Base-by-base conservation (phyloP, 2,888 invertebrate species). In the Leucophenga maculata region DNA sequence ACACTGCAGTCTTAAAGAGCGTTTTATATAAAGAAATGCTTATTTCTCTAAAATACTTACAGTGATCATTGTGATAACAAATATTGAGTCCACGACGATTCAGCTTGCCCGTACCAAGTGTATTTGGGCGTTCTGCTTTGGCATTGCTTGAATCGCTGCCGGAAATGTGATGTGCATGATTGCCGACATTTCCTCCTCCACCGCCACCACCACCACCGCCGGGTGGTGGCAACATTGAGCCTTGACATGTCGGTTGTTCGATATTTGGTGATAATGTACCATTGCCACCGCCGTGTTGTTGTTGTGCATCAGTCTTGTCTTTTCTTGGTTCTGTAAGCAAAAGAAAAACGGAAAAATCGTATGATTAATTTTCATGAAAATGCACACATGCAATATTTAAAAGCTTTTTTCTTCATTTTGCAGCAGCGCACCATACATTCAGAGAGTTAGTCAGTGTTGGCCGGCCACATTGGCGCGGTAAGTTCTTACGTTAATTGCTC, bases 281-380 rank as follows among this genome's bases (percentile, higher is more conserved):
- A 89, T 92, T 85, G 81, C 88, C 86, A 84, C 87, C 87, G 78
- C 86, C 84, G 81, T 85, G 59, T 59, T 62, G 71, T 74, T 79
- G 79, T 80, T 81, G 87, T 86, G 87, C 92, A 89, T 95, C 95
- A 93, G 93, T 93, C 92, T 95, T 95, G 91, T 95, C 95, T 93
- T 95, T 95, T 92, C 95, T 94, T 92, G 95, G 94, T 93, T 95
- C 95, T 95, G 93, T 46, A 93, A 82, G 72, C 72, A 67, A 20
- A 67, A 26, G 59, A 67, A 32, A 52, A 31, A 39, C 1, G 50
- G 50, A 9, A 44, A 55, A 6, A 55, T 11, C n/a, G 26, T 59
- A n/a, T 26, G 11, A 57, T 44, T 22, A 65, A 20, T 14, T 39
- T 39, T 31, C 69, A 54, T 69, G 31, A 68, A 48, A 64, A 32